phyloP scores from a whole-genome alignment of 2,888 invertebrate species.

The Rhingia rostrata region DNA sequence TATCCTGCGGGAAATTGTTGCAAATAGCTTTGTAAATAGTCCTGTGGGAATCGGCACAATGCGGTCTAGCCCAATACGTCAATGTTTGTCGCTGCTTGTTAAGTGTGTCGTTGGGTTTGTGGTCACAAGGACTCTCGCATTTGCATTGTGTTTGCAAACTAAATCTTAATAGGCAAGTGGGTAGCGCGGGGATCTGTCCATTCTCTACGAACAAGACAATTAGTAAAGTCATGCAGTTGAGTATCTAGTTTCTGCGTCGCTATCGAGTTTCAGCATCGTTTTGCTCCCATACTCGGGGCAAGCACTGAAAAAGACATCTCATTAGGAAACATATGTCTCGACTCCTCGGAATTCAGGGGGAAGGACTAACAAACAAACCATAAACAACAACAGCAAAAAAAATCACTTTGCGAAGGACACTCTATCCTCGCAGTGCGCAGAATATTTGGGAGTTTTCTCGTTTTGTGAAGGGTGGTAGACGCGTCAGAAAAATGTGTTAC shows the following conservation, averaged over 20 bases:
- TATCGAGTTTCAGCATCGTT: slow-evolving; percentile 55
- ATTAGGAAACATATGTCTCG: slow-evolving; percentile 82
- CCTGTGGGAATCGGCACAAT: slow-evolving; percentile 56
- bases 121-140: slow-evolving; percentile 28
- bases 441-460: slow-evolving; percentile 5
- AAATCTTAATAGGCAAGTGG: slow-evolving; percentile 15
- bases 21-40: slow-evolving; percentile 65
- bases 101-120: slow-evolving; percentile 55
- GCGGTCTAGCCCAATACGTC: slow-evolving; percentile 18
- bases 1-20: slow-evolving; percentile 40
- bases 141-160: slow-evolving; percentile 51
- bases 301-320: slow-evolving; percentile 78
- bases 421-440: slow-evolving; percentile 65
- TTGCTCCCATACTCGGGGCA: not conserved
- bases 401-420: slow-evolving; percentile 75
- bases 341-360: slow-evolving; percentile 23
- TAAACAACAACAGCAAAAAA: slow-evolving; percentile 21
- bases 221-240: slow-evolving; percentile 63
- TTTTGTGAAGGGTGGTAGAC: slow-evolving; percentile 75
- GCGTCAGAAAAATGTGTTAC: slow-evolving; percentile 81
- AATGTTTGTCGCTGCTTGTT: slow-evolving; percentile 30
- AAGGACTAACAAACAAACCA: not conserved
- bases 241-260: slow-evolving; percentile 60
- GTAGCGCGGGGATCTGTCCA: slow-evolving; percentile 14
- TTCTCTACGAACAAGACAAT: slow-evolving; percentile 41